A percentile compares a stretch with the other conserved stretches of the same genome.
Evolutionary conservation across 2,888 invertebrate genomes (phyloP).

Genomic region (Drosophila hamatofila): DNA sequence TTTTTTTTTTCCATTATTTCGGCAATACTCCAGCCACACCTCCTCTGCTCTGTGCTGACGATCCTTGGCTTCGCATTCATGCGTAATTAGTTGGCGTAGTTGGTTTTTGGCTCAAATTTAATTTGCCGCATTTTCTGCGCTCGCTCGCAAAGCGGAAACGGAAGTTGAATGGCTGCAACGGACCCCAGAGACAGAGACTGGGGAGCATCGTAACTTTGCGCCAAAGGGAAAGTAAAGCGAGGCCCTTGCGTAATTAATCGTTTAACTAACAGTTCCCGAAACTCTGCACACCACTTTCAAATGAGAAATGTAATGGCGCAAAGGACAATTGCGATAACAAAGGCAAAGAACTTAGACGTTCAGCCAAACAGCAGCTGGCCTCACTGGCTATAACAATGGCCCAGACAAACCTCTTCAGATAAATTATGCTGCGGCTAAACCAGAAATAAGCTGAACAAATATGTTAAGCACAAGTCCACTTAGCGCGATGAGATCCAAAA

Average conservation of each 20-base stretch:
- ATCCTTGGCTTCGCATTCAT: slow-evolving; percentile 72
- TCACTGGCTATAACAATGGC: background rate
- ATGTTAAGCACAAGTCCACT: slow-evolving; percentile 2
- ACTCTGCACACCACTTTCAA: slow-evolving; percentile 50
- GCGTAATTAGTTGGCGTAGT: slow-evolving; percentile 76
- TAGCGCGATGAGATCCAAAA: slow-evolving; percentile 7
- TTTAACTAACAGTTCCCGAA: slow-evolving; percentile 68
- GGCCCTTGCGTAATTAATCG: slow-evolving; percentile 74
- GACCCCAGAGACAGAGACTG: background rate
- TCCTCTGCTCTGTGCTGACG: slow-evolving; percentile 26
- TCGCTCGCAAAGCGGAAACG: slow-evolving; percentile 49
- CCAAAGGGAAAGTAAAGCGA: slow-evolving; percentile 32
- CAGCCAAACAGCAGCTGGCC: slow-evolving; percentile 3
- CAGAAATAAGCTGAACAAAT: slow-evolving; percentile 28
- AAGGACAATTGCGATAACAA: slow-evolving; percentile 64
- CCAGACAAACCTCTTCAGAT: slow-evolving; percentile 7
- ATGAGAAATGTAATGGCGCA: slow-evolving; percentile 52
- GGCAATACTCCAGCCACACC: background rate
- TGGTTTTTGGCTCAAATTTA: slow-evolving; percentile 70
- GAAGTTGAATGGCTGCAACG: slow-evolving; percentile 54
- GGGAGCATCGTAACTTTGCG: background rate
- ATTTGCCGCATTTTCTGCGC: slow-evolving; percentile 65
- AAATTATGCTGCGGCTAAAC: slow-evolving; percentile 35
- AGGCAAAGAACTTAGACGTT: slow-evolving; percentile 26
- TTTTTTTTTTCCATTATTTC: slow-evolving; percentile 22